phyloP scores from a whole-genome alignment of 1,140 invertebrate genomes.

The Leptinotarsa defecta region DNA sequence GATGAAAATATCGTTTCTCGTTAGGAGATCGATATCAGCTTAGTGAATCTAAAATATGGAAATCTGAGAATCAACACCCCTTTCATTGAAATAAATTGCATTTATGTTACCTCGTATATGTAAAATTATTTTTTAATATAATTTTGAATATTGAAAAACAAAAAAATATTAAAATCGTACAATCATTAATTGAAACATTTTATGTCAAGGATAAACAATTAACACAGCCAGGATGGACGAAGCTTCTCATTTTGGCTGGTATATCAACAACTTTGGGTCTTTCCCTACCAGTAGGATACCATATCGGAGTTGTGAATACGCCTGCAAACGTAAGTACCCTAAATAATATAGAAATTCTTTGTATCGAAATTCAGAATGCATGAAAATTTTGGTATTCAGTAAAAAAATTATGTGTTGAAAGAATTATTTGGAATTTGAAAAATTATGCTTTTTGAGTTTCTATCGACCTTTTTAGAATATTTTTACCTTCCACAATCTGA shows the following conservation, averaged over 20 bases:
- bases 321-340: constrained; percentile 68
- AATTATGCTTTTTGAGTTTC: too few relatives aligned
- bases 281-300: constrained; percentile 85
- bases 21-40: too few relatives aligned
- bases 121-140: too few relatives aligned
- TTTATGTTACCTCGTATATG: too few relatives aligned
- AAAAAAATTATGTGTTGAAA: neutral
- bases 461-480: too few relatives aligned
- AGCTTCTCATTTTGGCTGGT: constrained; percentile 64
- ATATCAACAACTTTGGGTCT: constrained; percentile 76
- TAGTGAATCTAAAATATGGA: too few relatives aligned
- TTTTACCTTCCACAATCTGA: too few relatives aligned
- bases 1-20: too few relatives aligned
- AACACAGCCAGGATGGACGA: constrained; percentile 59
- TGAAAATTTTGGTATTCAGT: neutral
- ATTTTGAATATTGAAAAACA: too few relatives aligned
- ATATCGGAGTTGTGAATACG: constrained; percentile 87
- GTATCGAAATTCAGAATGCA: neutral
- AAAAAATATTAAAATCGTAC: too few relatives aligned
- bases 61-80: too few relatives aligned
- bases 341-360: neutral
- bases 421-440: neutral
- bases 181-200: neutral
- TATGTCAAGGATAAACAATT: constrained; percentile 40
- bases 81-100: too few relatives aligned